Percentiles rank a stretch among this genome's conserved stretches.
These are phyloP conservation scores for Manis javanica DNA, from an alignment of 2,797 vertebrate genomes.

Conservation along the genomic window DNA sequence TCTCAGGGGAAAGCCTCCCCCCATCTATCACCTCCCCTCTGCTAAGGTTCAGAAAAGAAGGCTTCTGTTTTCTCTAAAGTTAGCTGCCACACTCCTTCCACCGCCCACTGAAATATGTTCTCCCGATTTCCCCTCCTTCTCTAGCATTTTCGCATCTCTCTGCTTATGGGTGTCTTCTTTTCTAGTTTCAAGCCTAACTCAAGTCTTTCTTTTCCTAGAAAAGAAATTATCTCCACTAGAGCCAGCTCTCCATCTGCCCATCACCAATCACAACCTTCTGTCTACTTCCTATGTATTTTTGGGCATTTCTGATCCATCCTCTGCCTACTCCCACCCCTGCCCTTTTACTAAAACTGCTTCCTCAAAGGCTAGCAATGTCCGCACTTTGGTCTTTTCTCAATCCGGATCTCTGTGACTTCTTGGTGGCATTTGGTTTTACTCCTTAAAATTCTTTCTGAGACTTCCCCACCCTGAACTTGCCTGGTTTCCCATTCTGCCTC, in stretches of 20 bases:
- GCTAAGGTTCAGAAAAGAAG: not conserved
- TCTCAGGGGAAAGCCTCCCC: not conserved
- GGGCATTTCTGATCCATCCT: not conserved
- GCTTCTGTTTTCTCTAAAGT: not conserved
- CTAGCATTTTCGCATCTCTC: not conserved
- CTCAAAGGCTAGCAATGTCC: not conserved
- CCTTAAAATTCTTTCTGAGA: not conserved
- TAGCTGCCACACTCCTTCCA: not conserved
- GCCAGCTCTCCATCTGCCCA: not conserved
- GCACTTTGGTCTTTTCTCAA: not conserved
- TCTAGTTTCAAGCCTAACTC: not conserved
- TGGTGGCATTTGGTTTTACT: not conserved
- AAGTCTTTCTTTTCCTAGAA: not conserved
- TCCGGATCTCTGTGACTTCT: not conserved
- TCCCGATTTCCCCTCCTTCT: not conserved
- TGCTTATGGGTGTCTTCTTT: not conserved
- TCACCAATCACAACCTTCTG: not conserved
- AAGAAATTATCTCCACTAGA: not conserved
- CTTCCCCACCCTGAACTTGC: not conserved
- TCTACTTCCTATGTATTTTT: not conserved
- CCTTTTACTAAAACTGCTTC: not conserved
- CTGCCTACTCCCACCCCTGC: too few relatives aligned
- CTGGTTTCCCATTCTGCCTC: too few relatives aligned
- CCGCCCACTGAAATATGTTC: not conserved
- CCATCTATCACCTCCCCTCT: not conserved